phyloP scores from a whole-genome alignment of 2,113 vertebrate species.

The Gobiocypris rarus region DNA sequence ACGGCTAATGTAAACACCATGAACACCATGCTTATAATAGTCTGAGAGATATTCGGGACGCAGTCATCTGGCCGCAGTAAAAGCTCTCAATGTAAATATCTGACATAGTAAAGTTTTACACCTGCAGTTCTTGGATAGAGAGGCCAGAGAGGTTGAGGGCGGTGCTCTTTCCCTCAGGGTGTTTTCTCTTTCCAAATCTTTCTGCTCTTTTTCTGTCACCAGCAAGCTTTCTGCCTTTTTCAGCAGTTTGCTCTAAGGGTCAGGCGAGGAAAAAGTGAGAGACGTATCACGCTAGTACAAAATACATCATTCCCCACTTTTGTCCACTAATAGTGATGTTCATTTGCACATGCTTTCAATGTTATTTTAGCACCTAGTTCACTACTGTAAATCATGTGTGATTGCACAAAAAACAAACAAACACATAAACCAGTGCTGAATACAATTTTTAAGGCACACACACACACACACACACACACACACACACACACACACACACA shows the following conservation, averaged over 20 bases:
- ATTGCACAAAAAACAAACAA: background rate
- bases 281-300: background rate
- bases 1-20: background rate
- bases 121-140: conserved; percentile 66
- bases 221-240: conserved; percentile 59
- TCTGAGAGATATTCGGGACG: background rate
- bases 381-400: background rate
- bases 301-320: background rate
- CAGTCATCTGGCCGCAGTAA: background rate
- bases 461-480: background rate
- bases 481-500: too few species aligned
- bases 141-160: conserved; percentile 59
- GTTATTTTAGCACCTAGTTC: background rate
- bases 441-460: background rate
- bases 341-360: background rate
- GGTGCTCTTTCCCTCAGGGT: conserved; percentile 59
- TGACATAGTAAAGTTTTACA: conserved; percentile 6
- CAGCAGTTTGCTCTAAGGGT: conserved; percentile 64
- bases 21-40: background rate
- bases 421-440: background rate
- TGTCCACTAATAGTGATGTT: background rate
- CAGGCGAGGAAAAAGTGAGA: background rate
- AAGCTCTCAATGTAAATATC: background rate
- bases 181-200: conserved; percentile 56
- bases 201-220: conserved; percentile 57